These are phyloP conservation scores for Candoia aspera DNA, from an alignment of 2,113 vertebrate genomes.

Conservation along the genomic window DNA sequence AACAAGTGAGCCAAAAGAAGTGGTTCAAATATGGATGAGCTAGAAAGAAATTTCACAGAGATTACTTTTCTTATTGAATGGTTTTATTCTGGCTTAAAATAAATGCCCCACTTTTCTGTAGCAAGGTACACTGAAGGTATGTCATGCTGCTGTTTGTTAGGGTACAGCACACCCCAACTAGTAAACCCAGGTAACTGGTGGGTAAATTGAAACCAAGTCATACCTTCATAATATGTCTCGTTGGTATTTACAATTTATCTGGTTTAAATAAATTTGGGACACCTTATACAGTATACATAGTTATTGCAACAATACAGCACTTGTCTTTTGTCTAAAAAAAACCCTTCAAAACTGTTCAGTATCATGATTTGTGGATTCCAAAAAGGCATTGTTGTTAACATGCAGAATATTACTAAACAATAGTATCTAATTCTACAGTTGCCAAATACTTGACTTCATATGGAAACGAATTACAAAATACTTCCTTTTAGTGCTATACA, in stretches of 20 bases:
- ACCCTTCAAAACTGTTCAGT: slow-evolving; percentile 45
- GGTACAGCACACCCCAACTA: slow-evolving; percentile 64
- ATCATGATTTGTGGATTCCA: slow-evolving; percentile 67
- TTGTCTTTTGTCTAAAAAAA: slow-evolving; percentile 57
- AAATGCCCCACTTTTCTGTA: slow-evolving; percentile 75
- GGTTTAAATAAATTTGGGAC: slow-evolving; percentile 66
- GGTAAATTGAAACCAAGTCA: slow-evolving; percentile 56
- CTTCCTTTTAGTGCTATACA: slow-evolving; percentile 79
- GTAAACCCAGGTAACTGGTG: slow-evolving; percentile 64
- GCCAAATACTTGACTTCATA: slow-evolving; percentile 67
- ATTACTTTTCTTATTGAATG: slow-evolving; percentile 70
- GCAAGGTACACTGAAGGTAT: slow-evolving; percentile 66
- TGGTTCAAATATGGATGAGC: too few species aligned
- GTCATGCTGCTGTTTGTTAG: slow-evolving; percentile 65
- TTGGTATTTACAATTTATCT: slow-evolving; percentile 62
- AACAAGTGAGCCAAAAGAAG: neutral
- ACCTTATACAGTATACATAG: slow-evolving; percentile 54
- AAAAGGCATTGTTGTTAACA: slow-evolving; percentile 67
- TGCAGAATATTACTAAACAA: slow-evolving; percentile 74
- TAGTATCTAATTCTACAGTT: slow-evolving; percentile 61
- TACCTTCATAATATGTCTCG: slow-evolving; percentile 58
- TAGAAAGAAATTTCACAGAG: slow-evolving; percentile 44
- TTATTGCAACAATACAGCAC: slow-evolving; percentile 69
- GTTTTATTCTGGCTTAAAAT: slow-evolving; percentile 84
- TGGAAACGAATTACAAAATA: slow-evolving; percentile 76